Evolutionary conservation across 2,888 invertebrate genomes (phyloP), one percentile per base, ranked within the genome.

Genomic region (Andrena praecox): DNA sequence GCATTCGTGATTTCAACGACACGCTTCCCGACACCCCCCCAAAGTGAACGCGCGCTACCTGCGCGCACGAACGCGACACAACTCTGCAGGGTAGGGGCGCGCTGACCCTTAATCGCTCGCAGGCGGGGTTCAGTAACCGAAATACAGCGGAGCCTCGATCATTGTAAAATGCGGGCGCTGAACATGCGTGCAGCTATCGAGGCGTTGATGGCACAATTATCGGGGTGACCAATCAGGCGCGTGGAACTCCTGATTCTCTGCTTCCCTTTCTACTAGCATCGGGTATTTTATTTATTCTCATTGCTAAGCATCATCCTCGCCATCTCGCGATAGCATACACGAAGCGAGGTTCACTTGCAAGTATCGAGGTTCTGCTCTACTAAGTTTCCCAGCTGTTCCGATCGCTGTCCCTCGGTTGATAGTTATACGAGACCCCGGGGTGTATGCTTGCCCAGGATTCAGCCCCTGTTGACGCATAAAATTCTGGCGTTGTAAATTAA

Each of bases 1-100:
- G 79, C 79, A 66, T 79, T 79, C 67, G 67, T 67, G 62, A 79
- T 67, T 54, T 63, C 67, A 54, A 8, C 68, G 63, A 60, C 52
- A 66, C 64, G 42, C 68, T 33, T 59, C 48, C 29, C 10, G 10
- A 10, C n/a, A 20, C 33, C 4, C 24, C 24, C 1, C n/a, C 12
- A 63, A 63, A 35, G 63, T 42, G 33, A 63, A 24, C 35, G 35
- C 35, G 20, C 24, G 27, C 3, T 20, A 56, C 24, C 24, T 24
- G 24, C 24, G 27, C 24, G 24, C 56, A 24, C 8, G 56, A 56
- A 56, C 27, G 24, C 10, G 56, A 56, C 27, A 56, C 12, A 24
- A 12, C 56, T 27, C 16, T 20, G 52, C 52, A 52, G 20, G 8
- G 52, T 48, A 24, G 50, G 50, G 42, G 42, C 16, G 12, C 5